Evolutionary conservation across 2,113 vertebrate species (phyloP).

Genomic region (Glareola pratincola): DNA sequence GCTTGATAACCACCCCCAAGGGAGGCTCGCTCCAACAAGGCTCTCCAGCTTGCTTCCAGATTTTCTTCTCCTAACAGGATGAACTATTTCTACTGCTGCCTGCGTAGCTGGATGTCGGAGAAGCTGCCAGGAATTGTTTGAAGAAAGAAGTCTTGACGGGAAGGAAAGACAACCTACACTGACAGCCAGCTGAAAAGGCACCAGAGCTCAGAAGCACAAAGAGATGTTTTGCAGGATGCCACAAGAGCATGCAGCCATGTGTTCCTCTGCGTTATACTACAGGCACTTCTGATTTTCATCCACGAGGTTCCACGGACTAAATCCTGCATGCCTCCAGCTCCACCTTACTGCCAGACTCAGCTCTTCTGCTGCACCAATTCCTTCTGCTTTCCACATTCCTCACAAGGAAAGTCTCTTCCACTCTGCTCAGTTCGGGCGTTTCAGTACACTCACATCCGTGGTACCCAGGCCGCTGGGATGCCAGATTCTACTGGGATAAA

Average conservation of each 20-base stretch:
- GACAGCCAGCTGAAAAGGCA: not conserved
- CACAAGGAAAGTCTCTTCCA: not conserved
- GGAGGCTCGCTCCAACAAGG: not conserved
- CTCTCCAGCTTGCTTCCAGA: not conserved
- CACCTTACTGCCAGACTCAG: not conserved
- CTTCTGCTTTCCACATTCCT: not conserved
- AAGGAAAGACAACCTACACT: not conserved
- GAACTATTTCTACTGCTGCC: not conserved
- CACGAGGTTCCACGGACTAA: not conserved
- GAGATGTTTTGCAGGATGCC: not conserved
- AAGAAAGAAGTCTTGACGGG: not conserved
- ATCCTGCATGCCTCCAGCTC: not conserved
- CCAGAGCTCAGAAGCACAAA: not conserved
- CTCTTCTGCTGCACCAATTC: not conserved
- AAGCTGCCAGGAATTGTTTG: not conserved
- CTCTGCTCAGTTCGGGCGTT: accelerated
- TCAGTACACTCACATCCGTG: not conserved
- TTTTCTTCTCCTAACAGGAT: not conserved
- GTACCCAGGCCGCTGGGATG: not conserved
- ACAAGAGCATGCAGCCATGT: not conserved
- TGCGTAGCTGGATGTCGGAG: not conserved
- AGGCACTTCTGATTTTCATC: not conserved
- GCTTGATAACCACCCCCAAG: not conserved
- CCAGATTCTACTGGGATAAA: not conserved
- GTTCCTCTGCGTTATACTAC: not conserved